Base-by-base conservation (phyloP, 2,888 invertebrate species). In the Clivina fossor region DNA sequence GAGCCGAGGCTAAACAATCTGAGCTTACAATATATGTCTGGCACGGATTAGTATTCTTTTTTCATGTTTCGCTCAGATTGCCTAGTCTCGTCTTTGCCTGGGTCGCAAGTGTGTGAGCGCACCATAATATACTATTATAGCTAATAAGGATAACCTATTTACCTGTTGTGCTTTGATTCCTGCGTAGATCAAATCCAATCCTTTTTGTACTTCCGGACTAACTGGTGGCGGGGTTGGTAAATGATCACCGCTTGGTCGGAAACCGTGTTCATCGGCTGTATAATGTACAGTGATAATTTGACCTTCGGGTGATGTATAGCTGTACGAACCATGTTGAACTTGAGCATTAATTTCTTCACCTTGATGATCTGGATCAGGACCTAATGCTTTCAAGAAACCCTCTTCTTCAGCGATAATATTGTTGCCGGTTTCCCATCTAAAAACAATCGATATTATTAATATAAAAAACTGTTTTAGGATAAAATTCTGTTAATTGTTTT, bases 191-290 rank as follows among this genome's bases (percentile, higher is more conserved):
- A 90, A 83, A 72, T 91, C 91, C 58, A 92, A 78, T 50, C 90
- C 90, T 71, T 90, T 90, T 74, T 91, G 91, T 67, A 90, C 90
- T 77, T 90, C 90, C 60, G 85, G 80, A 49, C 89, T 88, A 19
- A 89, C 85, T 58, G 90, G 89, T 9, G 90, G 90, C 58, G 90
- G 86, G 46, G 90, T 90, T 60, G 90, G 90, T 67, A 90, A 82
- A 70, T 90, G 90, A 71, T 88, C 88, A 0, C 90, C 90, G 62
- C 80, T 79, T 46, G 88, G 86, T 62, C 86, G 85, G 81, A 90
- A 90, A 41, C 90, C 90, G 65, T 81, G 82, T 71, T 90, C 90
- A 67, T 90, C 90, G 64, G 90, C 90, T 13, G 86, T 87, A 71
- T 90, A 89, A 65, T 85, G 83, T 4, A 88, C 85, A 58, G 78